Conservation (phyloP, 2,797 vertebrate genomes). For the Lagodon rhomboides region DNA sequence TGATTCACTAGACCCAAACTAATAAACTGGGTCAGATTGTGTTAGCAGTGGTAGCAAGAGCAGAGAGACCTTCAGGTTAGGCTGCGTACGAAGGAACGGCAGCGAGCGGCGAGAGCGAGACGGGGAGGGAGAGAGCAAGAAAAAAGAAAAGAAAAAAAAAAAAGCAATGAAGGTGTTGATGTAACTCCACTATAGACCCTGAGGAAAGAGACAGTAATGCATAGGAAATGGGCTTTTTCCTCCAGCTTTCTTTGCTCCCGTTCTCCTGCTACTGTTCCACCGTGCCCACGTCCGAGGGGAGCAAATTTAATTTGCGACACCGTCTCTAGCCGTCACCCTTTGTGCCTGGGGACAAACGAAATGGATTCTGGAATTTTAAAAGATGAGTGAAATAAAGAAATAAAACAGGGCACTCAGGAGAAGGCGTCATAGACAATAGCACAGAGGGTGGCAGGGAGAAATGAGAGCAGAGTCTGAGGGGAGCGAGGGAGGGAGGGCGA, state of each 20-base stretch:
- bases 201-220: constrained; percentile 78
- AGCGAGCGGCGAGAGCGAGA: constrained; percentile 28
- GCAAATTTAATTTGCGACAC: constrained; percentile 81
- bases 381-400: constrained; percentile 79
- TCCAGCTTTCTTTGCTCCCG: constrained; percentile 55
- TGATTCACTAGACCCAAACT: constrained; percentile 84
- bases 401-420: constrained; percentile 69
- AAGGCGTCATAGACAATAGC: constrained; percentile 73
- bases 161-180: constrained; percentile 71
- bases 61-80: constrained; percentile 73
- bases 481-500: not conserved
- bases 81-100: constrained; percentile 33
- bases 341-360: constrained; percentile 72
- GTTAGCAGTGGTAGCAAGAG: constrained; percentile 68
- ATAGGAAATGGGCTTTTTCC: constrained; percentile 78
- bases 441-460: constrained; percentile 76
- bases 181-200: constrained; percentile 66
- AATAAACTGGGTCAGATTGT: constrained; percentile 84
- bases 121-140: constrained; percentile 23
- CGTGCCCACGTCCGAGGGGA: constrained; percentile 68
- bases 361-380: constrained; percentile 82
- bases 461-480: constrained; percentile 69
- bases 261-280: constrained; percentile 64
- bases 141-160: constrained; percentile 60
- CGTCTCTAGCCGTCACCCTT: constrained; percentile 70